Evolutionary conservation across 30 jellyfish, hydroid and myxozoan genomes (phyloP).

Genomic region (Catostylus mosaicus): DNA sequence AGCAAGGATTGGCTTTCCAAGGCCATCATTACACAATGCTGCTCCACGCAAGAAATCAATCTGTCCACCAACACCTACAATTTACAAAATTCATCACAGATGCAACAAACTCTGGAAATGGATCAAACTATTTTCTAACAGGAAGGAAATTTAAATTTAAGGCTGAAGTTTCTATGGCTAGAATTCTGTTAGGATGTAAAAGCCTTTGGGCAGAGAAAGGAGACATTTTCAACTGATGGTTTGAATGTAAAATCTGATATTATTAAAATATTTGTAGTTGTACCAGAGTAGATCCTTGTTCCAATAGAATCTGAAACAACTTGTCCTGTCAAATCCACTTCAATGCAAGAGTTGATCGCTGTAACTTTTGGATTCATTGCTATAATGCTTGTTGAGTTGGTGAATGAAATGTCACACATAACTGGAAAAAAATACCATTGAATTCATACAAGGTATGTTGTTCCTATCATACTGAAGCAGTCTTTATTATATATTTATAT

Average conservation of each 20-base stretch:
- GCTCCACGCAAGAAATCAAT: slow-evolving; percentile 89
- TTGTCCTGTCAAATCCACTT: slow-evolving; percentile 88
- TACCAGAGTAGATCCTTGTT: slow-evolving; percentile 80
- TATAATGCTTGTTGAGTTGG: slow-evolving; percentile 49
- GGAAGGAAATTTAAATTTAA: too few relatives aligned
- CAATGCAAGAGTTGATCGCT: slow-evolving; percentile 88
- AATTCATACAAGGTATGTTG: too few relatives aligned
- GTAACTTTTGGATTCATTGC: slow-evolving; percentile 84
- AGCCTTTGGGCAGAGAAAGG: too few relatives aligned
- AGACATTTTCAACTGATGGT: too few relatives aligned
- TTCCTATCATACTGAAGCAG: too few relatives aligned
- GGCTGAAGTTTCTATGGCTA: too few relatives aligned
- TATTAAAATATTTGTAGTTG: not conserved
- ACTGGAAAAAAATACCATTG: slow-evolving; percentile 68
- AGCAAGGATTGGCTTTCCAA: slow-evolving; percentile 83
- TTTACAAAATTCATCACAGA: too few relatives aligned
- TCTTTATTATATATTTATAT: too few relatives aligned
- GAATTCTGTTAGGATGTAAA: too few relatives aligned
- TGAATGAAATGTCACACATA: slow-evolving; percentile 77
- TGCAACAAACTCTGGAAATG: too few relatives aligned
- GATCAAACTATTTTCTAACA: too few relatives aligned
- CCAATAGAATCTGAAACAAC: slow-evolving; percentile 91
- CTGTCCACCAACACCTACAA: slow-evolving; percentile 89
- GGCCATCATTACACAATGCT: slow-evolving; percentile 71
- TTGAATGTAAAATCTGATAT: too few relatives aligned